Conservation (phyloP, 1,140 invertebrate genomes). For the Drosophila hydei region DNA sequence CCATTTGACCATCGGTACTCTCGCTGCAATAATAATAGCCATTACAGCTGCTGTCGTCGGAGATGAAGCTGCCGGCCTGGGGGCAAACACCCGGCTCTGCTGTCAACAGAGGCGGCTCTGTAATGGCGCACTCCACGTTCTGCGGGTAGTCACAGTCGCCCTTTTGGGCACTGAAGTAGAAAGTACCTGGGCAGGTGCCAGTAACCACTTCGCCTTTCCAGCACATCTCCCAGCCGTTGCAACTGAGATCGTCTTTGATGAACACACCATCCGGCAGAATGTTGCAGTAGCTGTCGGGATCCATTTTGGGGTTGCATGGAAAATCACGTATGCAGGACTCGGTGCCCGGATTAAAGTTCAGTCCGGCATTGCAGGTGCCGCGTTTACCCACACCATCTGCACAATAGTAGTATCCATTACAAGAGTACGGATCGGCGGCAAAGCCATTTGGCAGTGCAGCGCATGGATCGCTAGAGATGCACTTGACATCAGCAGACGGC, state of each 20-base stretch:
- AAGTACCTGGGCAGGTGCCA: conserved; percentile 62
- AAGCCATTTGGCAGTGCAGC: conserved; percentile 58
- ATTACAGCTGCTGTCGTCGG: conserved; percentile 63
- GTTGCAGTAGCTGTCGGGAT: conserved; percentile 71
- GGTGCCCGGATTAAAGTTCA: conserved; percentile 66
- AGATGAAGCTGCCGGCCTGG: conserved; percentile 54
- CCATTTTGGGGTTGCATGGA: conserved; percentile 45
- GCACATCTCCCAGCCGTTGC: conserved; percentile 69
- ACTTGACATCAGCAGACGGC: conserved; percentile 42
- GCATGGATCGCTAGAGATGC: conserved; percentile 73
- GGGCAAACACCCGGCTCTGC: conserved; percentile 42
- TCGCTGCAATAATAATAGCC: conserved; percentile 69
- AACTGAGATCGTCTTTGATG: conserved; percentile 54
- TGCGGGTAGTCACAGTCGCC: conserved; percentile 65
- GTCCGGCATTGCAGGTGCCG: conserved; percentile 57
- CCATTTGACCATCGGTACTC: conserved; percentile 33
- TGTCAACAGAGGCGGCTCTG: conserved; percentile 21
- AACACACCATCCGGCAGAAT: conserved; percentile 76
- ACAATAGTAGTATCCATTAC: conserved; percentile 76
- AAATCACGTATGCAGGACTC: conserved; percentile 64
- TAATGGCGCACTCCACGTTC: conserved; percentile 56
- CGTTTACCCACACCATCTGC: conserved; percentile 44
- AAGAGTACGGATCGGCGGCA: conserved; percentile 69
- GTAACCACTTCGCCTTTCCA: conserved; percentile 56
- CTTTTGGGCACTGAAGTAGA: conserved; percentile 55